These are phyloP conservation scores for Adelges cooleyi DNA, from an alignment of 1,140 invertebrate species.

Conservation along the genomic window DNA sequence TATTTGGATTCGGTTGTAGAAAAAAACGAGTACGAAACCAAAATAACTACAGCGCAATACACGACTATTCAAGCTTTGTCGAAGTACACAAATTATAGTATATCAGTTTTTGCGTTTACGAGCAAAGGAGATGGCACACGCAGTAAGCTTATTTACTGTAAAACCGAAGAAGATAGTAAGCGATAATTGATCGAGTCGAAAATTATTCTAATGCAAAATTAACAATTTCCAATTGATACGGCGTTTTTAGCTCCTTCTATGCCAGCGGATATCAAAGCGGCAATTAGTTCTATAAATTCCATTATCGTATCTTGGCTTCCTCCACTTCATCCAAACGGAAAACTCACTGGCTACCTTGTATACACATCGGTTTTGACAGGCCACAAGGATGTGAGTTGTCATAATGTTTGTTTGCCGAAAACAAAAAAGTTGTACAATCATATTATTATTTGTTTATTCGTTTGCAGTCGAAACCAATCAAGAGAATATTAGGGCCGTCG, in stretches of 20 bases:
- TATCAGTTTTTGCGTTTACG: constrained; percentile 71
- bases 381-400: constrained; percentile 49
- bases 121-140: constrained; percentile 63
- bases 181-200: constrained; percentile 28
- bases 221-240: too few relatives aligned
- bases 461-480: constrained; percentile 2
- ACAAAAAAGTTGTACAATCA: too few relatives aligned
- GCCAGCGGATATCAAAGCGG: constrained; percentile 77
- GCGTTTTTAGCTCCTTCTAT: constrained; percentile 63
- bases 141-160: constrained; percentile 58
- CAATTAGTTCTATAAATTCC: constrained; percentile 66
- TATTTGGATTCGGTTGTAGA: constrained; percentile 29
- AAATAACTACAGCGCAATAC: constrained; percentile 52
- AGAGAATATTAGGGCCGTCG: neutral
- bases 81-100: constrained; percentile 67
- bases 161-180: constrained; percentile 62
- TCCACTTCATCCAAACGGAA: constrained; percentile 59
- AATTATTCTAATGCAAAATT: neutral
- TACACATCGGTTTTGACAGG: constrained; percentile 68
- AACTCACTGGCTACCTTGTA: constrained; percentile 64
- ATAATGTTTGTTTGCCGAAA: too few relatives aligned
- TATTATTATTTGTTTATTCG: too few relatives aligned
- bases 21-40: constrained; percentile 40
- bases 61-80: constrained; percentile 55
- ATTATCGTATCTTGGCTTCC: constrained; percentile 80